A percentile compares a stretch with the other conserved stretches of the same genome.
Conservation (phyloP, 2,113 vertebrate species). For the Oceanodroma tethys region DNA sequence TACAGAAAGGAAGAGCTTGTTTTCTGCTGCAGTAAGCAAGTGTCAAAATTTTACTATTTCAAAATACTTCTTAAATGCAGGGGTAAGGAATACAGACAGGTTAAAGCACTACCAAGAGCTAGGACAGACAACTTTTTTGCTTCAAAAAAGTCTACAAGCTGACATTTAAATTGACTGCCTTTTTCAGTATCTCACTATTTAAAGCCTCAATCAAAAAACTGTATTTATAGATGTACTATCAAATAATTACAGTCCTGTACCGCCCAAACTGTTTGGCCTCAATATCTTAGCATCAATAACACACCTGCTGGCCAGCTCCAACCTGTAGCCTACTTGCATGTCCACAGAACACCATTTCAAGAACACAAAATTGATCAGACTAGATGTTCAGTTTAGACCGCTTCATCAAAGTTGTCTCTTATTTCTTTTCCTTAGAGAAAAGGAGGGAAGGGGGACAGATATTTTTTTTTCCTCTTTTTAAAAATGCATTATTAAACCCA, state of each 20-base stretch:
- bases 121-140: background rate
- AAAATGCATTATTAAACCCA: background rate
- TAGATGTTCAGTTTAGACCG: background rate
- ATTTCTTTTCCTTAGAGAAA: background rate
- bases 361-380: background rate
- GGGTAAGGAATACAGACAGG: background rate
- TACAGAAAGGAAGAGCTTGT: background rate
- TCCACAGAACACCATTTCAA: background rate
- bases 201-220: background rate
- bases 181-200: background rate
- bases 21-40: background rate
- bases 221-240: background rate
- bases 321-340: background rate
- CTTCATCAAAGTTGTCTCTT: background rate
- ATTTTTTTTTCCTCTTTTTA: background rate
- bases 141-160: background rate
- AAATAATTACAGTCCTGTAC: background rate
- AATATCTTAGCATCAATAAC: background rate
- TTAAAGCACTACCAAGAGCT: background rate
- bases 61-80: background rate
- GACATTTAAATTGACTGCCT: slow-evolving; percentile 1
- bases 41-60: background rate
- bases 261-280: background rate
- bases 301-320: background rate
- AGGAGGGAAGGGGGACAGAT: background rate